Evolutionary conservation across 2,113 vertebrate species (phyloP).

Genomic region (Otocyon megalotis): DNA sequence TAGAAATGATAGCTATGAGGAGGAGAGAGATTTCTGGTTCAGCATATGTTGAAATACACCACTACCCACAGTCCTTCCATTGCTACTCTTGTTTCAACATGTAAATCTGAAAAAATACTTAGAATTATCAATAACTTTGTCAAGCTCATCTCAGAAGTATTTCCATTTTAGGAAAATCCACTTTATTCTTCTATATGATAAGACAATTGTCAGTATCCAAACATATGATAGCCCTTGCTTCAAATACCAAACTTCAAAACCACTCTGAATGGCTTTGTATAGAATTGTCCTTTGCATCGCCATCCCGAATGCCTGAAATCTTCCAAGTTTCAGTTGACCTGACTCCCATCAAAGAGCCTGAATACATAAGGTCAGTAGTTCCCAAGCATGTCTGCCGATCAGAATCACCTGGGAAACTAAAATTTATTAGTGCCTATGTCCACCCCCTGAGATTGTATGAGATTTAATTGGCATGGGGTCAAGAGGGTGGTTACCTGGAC

Average conservation of each 20-base stretch:
- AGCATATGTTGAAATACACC: neutral
- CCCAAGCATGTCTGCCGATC: neutral
- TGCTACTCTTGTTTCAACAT: neutral
- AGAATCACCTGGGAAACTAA: neutral
- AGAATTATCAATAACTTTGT: neutral
- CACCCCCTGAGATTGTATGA: neutral
- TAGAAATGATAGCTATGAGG: neutral
- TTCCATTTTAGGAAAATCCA: neutral
- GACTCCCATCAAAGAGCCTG: neutral
- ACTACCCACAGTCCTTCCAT: neutral
- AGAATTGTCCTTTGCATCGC: neutral
- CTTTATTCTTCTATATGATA: conserved; percentile 7
- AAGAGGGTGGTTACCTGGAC: neutral
- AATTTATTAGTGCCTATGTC: neutral
- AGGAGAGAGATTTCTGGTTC: neutral
- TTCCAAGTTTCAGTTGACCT: neutral
- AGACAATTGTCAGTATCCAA: neutral
- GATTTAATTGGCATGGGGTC: neutral
- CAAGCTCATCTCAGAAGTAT: conserved; percentile 10
- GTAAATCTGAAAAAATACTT: conserved; percentile 10
- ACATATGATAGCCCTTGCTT: neutral
- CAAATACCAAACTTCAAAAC: neutral
- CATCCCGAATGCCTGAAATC: neutral
- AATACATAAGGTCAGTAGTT: neutral
- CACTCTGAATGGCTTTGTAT: neutral